Base-by-base conservation (phyloP, 2,797 vertebrate species). In the Oreochromis mossambicus region DNA sequence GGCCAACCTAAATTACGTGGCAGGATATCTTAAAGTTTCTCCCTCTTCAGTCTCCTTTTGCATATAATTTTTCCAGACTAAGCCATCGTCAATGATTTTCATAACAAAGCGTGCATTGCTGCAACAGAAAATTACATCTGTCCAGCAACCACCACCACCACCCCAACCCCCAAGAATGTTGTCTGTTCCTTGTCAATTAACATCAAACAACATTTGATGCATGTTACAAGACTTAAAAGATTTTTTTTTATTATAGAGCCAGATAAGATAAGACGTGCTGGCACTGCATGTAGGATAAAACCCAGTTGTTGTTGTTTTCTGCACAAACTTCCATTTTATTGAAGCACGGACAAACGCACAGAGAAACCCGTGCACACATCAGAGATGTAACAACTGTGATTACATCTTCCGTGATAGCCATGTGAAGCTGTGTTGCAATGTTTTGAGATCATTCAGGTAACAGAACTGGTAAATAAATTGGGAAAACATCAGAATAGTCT, bases 401-500 rank as follows among this genome's bases (percentile, higher is more conserved):
- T 68, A 43, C 36, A 68, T 15, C 36, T 43, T 43, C n/a, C 12
- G 63, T 9, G 63, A 24, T 24, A 24, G 7, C n/a, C n/a, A 24
- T 3, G 63, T 10, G 38, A 43, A 43, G 1, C 63, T 68, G 36
- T 24, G 21, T 24, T 24, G 36, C 8, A 68, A 15, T 68, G 63
- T 24, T 41, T 43, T 14, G 13, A 0, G 36, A 41, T 41, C 19
- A 38, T 36, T 63, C 61, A n/a, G 58, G 32, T 38, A 63, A 63
- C 34, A 21, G 61, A 63, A 21, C 34, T 5, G 19, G 19, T 63
- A 63, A 38, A n/a, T 38, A 38, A n/a, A 21, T n/a, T 3, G 32
- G 34, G 15, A 63, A 63, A 38, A 63, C 32, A 38, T 21, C 19
- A 0, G 58, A 63, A 38, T 13, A 63, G 3, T 38, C 0, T 13